phyloP scores from a whole-genome alignment of 2,797 vertebrate genomes.

The Lophotriccus pileatus region DNA sequence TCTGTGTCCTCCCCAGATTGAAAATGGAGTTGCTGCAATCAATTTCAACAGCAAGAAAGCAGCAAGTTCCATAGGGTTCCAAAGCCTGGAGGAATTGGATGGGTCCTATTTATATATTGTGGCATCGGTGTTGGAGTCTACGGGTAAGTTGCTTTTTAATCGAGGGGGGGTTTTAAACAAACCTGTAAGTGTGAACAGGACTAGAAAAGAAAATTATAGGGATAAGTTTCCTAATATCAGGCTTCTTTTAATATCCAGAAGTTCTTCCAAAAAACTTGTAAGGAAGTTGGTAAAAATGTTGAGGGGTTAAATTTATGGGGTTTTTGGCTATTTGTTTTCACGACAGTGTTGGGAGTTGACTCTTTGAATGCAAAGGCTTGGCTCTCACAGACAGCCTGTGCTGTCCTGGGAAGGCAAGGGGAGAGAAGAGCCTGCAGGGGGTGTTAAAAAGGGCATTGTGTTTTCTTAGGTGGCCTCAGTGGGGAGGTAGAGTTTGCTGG shows the following conservation, averaged over 20 bases:
- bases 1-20: slow-evolving; percentile 66
- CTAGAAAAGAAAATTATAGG: not conserved
- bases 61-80: slow-evolving; percentile 66
- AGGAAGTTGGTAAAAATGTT: not conserved
- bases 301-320: not conserved
- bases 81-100: slow-evolving; percentile 74
- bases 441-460: not conserved
- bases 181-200: not conserved
- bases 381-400: not conserved
- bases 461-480: slow-evolving; percentile 83
- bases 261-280: not conserved
- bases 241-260: not conserved
- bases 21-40: slow-evolving; percentile 73
- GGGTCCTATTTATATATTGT: slow-evolving; percentile 81
- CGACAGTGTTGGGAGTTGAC: not conserved
- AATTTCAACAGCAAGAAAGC: slow-evolving; percentile 76
- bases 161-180: not conserved
- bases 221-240: not conserved
- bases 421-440: not conserved
- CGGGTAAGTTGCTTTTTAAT: slow-evolving; percentile 70
- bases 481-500: slow-evolving; percentile 83
- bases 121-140: slow-evolving; percentile 80
- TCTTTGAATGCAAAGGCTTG: not conserved
- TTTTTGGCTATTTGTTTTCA: not conserved
- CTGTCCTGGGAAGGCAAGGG: not conserved